Base-by-base conservation (phyloP, 2,888 invertebrate species). In the Fissipunctia ypsillon region DNA sequence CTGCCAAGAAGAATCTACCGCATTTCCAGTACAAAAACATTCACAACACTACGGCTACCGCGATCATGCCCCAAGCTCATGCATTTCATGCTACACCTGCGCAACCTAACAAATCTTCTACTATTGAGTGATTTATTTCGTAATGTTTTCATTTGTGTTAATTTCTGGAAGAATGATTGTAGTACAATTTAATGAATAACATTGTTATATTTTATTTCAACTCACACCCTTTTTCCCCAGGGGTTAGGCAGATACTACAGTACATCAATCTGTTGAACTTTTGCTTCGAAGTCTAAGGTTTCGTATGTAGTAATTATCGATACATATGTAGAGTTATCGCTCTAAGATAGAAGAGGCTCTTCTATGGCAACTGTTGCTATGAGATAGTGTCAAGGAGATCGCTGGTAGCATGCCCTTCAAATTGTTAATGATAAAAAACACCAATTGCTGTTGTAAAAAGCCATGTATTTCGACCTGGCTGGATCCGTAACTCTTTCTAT, bases 11-110 rank as follows among this genome's bases (percentile, higher is more conserved):
- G 70, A 91, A 90, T 80, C 87, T 96, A 56, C 93, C 94, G 0
- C 95, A 95, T 81, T 95, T 96, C 66, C 94, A 94, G 75, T 95
- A 95, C 79, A 90, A 90, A 63, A 92, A 86, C 68, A 88, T 95
- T 61, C 88, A 90, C 28, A 96, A 96, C 68, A 88, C 92, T 12
- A 95, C 95, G 10, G 95, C 95, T 7, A 95, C 92, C 4, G 84
- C 88, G 0, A 94, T 96, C 69, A 82, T 93, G 68, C 88, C 92
- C 0, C 87, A 89, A 50, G 94, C 94, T 19, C 94, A 95, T 71
- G 73, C 80, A 3, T 57, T 82, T 28, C 72, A 84, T 10, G 10
- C 72, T 14, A 76, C 80, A 43, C 45, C 66, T 50, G 6, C 31
- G 7, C 71, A 65, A 43, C n/a, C 78, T 16, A 56, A 63, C 43